Conservation (phyloP, 2,888 invertebrate species). For the Seira musarum region DNA sequence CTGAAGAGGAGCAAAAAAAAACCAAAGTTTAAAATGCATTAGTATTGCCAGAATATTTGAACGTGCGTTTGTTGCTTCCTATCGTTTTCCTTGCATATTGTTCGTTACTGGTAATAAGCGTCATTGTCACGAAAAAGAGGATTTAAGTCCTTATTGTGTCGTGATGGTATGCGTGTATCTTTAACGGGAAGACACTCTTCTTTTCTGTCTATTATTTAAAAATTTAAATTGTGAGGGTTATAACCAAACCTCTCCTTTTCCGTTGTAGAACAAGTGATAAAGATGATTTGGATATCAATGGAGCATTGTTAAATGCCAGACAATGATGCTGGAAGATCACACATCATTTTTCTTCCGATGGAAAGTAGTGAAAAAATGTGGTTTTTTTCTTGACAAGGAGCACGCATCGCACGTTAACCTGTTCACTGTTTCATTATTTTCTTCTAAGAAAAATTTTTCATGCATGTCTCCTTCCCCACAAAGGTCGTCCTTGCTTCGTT, state of each 20-base stretch:
- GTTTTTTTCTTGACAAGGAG: background rate
- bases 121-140: conserved; percentile 18
- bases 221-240: background rate
- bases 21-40: too few relatives aligned
- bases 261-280: background rate
- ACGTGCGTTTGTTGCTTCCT: background rate
- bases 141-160: background rate
- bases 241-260: background rate
- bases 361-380: background rate
- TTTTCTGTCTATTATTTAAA: background rate
- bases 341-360: conserved; percentile 10
- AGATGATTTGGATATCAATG: background rate
- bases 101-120: conserved; percentile 45
- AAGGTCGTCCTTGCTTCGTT: too few relatives aligned
- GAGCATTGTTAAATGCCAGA: background rate
- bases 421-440: background rate
- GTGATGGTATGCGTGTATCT: background rate
- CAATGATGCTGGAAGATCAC: background rate
- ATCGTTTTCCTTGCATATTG: background rate
- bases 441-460: background rate
- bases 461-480: too few relatives aligned
- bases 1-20: too few relatives aligned
- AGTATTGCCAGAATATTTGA: background rate
- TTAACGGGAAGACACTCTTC: background rate
- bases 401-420: conserved; percentile 2